Base-by-base conservation (phyloP, 2,888 invertebrate species). In the Enchytraeus crypticus region DNA sequence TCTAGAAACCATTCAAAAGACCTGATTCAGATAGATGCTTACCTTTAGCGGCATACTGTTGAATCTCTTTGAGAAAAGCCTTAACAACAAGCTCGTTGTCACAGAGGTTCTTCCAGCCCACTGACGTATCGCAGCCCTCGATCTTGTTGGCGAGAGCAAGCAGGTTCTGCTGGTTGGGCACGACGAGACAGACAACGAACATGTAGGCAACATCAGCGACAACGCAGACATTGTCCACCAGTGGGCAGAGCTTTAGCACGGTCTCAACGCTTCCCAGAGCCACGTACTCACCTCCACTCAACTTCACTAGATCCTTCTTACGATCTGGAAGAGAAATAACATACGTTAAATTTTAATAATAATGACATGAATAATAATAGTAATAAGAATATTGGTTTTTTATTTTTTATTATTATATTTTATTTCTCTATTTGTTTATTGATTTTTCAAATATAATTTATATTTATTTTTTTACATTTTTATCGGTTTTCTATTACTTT, bases 201-300 rank as follows among this genome's bases (percentile, higher is more conserved):
- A 62, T 65, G 58, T 74, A 69, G 46, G 62, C 63, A 55, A 73
- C 72, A 82, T 95, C 92, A 18, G 93, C 97, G 80, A 92, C 92
- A 54, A 97, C 89, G 79, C 97, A 98, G 77, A 97, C 89, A 81
- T 97, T 96, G 79, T 98, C 97, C 56, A 98, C 88, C 34, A 92
- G 81, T 5, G 93, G 88, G 72, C 90, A 91, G 8, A 95, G 92
- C 80, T 96, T 93, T 71, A 98, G 82, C 76, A 91, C 90, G 0
- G 95, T 87, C 78, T 98, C 98, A 45, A 96, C 92, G 81, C 93
- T 93, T 65, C 93, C 95, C 55, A 98, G 84, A 0, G 96, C 95
- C 26, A 98, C 91, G 80, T 98, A 98, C 81, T 98, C 98, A 66
- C 98, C 98, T 32, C 91, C 89, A 80, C 96, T 93, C 59, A 98